Base-by-base conservation (phyloP, 2,113 vertebrate species). In the Prolemur simus region DNA sequence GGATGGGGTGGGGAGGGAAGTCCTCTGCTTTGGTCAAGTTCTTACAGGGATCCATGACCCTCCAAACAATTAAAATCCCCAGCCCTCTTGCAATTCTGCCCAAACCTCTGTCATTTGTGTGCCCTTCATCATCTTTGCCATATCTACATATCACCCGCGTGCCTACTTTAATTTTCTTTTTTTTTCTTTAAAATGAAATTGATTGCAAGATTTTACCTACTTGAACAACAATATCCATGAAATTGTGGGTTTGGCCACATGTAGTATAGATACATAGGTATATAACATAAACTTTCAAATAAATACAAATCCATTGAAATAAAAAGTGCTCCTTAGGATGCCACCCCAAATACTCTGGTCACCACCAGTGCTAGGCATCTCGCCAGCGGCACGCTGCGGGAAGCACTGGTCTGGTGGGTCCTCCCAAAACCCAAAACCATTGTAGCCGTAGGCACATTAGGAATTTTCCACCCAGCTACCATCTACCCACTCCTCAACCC, bases 111-210 rank as follows among this genome's bases (percentile, higher is more conserved):
- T 56, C 27, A 54, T 58, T 6, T 82, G 18, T 76, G 34, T 74
- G 20, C 1, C 12, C 10, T 39, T 87, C 63, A 34, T 77, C 12
- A 14, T 42, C 32, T 42, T 81, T 34, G 29, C 29, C 10, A 8
- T 34, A 47, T 58, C 39, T 60, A 9, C 14, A 3, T 25, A 25
- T 37, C 39, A 58, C 17, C 54, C 42, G 21, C 42, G 21, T 60
- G 23, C 23, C 23, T 34, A 85, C 80, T 60, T 91, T 91, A 58
- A 64, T 69, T 94, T 86, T 68, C 74, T 39, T n/a, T 87, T 56
- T 84, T 80, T 92, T 88, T 77, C 47, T 83, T 45, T 84, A 80
- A 91, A 91, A 58, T 73, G 47, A 56, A 94, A 25, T 45, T 54
- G 39, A 29, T 37, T 47, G 34, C 12, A 37, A 76, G 37, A 78